A percentile compares a stretch with the other conserved stretches of the same genome.
These are phyloP conservation scores for Puma concolor DNA, from an alignment of 2,113 vertebrate genomes.

Conservation along the genomic window DNA sequence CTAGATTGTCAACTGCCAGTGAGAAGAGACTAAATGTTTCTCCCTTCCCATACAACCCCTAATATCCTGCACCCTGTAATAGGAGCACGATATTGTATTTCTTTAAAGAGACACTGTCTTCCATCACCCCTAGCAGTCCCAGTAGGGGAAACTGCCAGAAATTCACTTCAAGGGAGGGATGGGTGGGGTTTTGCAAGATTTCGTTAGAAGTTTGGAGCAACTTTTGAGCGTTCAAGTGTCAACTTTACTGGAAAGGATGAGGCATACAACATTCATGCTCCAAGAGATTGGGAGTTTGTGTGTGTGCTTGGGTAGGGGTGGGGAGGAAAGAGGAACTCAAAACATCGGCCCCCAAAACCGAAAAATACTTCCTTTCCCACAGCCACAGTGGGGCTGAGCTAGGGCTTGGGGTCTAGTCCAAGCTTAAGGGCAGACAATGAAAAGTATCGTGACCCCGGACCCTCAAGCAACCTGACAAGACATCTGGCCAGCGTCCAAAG, in stretches of 20 bases:
- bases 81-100: not conserved
- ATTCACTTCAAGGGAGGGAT: not conserved
- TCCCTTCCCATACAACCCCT: not conserved
- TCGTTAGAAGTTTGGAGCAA: conserved; percentile 24
- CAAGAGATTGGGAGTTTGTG: not conserved
- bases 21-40: not conserved
- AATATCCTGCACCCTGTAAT: not conserved
- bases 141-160: not conserved
- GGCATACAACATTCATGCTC: not conserved
- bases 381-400: not conserved
- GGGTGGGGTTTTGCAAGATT: not conserved
- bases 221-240: not conserved
- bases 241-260: conserved; percentile 60
- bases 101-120: not conserved
- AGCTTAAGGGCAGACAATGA: not conserved
- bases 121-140: not conserved
- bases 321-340: conserved; percentile 43
- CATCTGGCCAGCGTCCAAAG: not conserved
- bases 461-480: not conserved
- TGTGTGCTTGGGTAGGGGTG: too few species aligned
- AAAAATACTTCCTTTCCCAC: conserved; percentile 62
- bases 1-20: not conserved
- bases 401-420: not conserved
- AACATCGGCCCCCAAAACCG: conserved; percentile 32
- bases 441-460: too few species aligned